Percentiles rank a stretch among this genome's conserved stretches.
These are phyloP conservation scores for Orussus abietinus DNA, from an alignment of 1,140 invertebrate genomes.

Conservation along the genomic window DNA sequence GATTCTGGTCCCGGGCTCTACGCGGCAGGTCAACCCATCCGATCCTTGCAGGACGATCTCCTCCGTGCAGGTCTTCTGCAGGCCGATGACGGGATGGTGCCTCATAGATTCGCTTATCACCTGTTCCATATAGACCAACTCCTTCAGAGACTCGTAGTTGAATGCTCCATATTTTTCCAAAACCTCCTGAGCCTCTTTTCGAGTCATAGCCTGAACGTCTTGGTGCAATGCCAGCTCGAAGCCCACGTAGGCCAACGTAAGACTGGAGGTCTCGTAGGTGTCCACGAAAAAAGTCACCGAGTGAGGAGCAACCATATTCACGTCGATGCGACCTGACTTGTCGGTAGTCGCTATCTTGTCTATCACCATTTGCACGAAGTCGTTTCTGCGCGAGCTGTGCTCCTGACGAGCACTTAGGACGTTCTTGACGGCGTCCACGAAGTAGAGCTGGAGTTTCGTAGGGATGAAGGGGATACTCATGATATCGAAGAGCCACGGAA, in stretches of 20 bases:
- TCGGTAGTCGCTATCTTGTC: conserved; percentile 27
- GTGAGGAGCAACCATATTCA: conserved; percentile 20
- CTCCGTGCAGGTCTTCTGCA: conserved; percentile 34
- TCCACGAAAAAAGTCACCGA: conserved; percentile 37
- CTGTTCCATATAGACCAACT: conserved; percentile 58
- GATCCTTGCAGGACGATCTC: conserved; percentile 28
- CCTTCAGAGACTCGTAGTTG: conserved; percentile 57
- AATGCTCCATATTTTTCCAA: conserved; percentile 50
- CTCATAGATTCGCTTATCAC: conserved; percentile 51
- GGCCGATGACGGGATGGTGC: conserved; percentile 32
- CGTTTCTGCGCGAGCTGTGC: conserved; percentile 12
- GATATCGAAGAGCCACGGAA: conserved; percentile 2
- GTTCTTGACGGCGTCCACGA: conserved; percentile 15
- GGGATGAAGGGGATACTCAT: conserved; percentile 12
- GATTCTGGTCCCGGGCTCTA: conserved; percentile 31
- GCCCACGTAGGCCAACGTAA: conserved; percentile 29
- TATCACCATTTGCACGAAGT: conserved; percentile 29
- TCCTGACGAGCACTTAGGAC: conserved; percentile 13
- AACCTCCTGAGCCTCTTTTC: conserved; percentile 50
- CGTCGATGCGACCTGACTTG: conserved; percentile 18
- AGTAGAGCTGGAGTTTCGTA: conserved; percentile 11
- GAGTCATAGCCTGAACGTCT: conserved; percentile 48
- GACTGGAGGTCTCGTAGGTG: conserved; percentile 54
- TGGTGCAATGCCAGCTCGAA: conserved; percentile 43
- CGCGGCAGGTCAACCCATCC: conserved; percentile 18